Base-by-base conservation (phyloP, 2,888 invertebrate genomes). In the Orthosia incerta region DNA sequence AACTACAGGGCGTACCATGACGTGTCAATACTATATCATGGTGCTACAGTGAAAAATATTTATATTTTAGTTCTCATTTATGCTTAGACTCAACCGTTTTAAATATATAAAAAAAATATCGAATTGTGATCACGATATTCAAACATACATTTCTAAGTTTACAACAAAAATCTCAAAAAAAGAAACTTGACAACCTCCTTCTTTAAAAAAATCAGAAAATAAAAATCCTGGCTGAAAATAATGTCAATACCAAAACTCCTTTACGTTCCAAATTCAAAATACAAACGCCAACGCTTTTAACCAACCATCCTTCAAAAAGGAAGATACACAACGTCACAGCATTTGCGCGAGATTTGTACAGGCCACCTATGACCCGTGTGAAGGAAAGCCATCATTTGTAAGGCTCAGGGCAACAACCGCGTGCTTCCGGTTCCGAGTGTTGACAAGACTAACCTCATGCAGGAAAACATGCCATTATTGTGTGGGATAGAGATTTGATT, bases 351-450 rank as follows among this genome's bases (percentile, higher is more conserved):
- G 70, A 66, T 70, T 81, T 81, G 64, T 69, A 51, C 69, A 61
- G 56, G 51, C 73, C 56, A 79, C 51, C 60, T 66, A 66, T 64
- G 62, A 66, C 50, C 59, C 31, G 71, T 62, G 61, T 80, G 71
- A 76, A 70, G 76, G 70, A 74, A 86, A 88, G 86, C 86, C 81
- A 86, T 87, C 86, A 89, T 91, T 90, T 90, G 87, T 90, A 89
- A 88, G 86, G 88, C 90, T 90, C 84, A 85, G 70, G 80, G 85
- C 77, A 83, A 82, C 78, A 82, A 86, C 83, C 85, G 81, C 78
- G 76, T 82, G 68, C 76, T 79, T 84, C 80, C 86, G 86, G 71
- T 87, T 88, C 87, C 86, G 85, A 83, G 79, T 83, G 84, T 86
- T 84, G 87, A 88, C 86, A 85, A 84, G 81, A 82, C 80, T 76